phyloP scores from a whole-genome alignment of 2,888 invertebrate genomes.

The Desoria tigrina region DNA sequence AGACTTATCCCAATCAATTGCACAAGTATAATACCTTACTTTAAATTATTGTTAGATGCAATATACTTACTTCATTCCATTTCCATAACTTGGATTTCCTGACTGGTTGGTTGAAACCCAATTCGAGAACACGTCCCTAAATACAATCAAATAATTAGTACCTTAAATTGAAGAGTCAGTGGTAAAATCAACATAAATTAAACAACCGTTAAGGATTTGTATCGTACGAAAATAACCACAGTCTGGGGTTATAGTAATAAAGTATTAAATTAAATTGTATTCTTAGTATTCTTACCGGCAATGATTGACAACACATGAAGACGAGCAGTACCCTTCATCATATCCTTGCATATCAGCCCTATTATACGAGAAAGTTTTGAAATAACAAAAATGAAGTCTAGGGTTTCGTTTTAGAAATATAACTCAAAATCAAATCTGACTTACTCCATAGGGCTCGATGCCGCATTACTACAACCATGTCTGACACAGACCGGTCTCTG shows the following conservation, averaged over 20 bases:
- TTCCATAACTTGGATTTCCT: conserved; percentile 60
- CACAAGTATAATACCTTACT: not conserved
- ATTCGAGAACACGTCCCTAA: conserved; percentile 85
- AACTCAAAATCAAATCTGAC: not conserved
- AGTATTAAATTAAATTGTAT: too few relatives aligned
- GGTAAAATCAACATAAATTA: not conserved
- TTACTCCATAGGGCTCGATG: conserved; percentile 58
- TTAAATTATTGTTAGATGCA: conserved; percentile 3
- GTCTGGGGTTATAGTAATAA: too few relatives aligned
- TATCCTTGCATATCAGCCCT: conserved; percentile 18
- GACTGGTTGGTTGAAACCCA: conserved; percentile 81
- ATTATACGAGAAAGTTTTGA: too few relatives aligned
- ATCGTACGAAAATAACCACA: not conserved
- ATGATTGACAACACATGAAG: conserved; percentile 61
- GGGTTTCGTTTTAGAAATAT: too few relatives aligned
- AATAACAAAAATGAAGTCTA: too few relatives aligned
- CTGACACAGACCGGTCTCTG: conserved; percentile 51
- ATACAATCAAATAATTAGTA: too few relatives aligned
- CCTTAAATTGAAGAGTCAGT: not conserved
- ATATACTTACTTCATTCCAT: conserved; percentile 44
- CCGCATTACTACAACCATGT: conserved; percentile 59
- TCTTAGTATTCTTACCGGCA: conserved; percentile 58
- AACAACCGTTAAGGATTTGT: not conserved
- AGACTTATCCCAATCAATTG: not conserved
- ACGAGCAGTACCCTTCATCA: conserved; percentile 61